A percentile compares a stretch with the other conserved stretches of the same genome.
Evolutionary conservation across 2,797 vertebrate species (phyloP).

Genomic region (Hydrocynus forskahlii): DNA sequence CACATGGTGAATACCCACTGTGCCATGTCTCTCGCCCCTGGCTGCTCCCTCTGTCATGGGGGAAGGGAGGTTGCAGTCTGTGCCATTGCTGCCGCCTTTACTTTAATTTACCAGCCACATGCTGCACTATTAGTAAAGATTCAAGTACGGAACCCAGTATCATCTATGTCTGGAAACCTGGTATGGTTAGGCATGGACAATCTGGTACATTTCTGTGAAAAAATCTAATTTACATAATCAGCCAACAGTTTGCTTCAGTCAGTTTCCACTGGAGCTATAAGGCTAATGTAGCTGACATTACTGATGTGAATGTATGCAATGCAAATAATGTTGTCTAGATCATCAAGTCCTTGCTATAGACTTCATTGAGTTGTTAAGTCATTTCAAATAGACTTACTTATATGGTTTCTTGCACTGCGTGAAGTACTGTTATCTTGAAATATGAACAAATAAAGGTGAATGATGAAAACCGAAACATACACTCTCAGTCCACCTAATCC

Average conservation of each 20-base stretch:
- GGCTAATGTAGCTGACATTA: no score
- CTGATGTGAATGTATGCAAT: no score
- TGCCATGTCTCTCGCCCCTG: constrained; percentile 14
- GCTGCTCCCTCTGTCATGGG: constrained; percentile 22
- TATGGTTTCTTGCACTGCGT: background rate
- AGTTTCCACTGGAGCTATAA: background rate
- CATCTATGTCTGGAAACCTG: background rate
- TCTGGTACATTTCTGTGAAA: background rate
- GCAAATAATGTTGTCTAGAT: background rate
- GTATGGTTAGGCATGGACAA: background rate
- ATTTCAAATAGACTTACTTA: background rate
- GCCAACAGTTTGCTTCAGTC: background rate
- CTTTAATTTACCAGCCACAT: background rate
- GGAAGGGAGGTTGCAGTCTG: background rate
- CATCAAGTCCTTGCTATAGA: background rate
- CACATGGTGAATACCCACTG: constrained; percentile 1
- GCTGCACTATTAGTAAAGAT: background rate
- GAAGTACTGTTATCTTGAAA: background rate
- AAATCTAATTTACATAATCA: background rate
- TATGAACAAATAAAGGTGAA: background rate
- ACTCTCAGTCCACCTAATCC: no score
- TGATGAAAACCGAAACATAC: no score
- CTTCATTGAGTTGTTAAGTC: background rate
- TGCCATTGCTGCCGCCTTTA: background rate
- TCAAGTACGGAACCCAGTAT: background rate